A percentile compares a stretch with the other conserved stretches of the same genome.
These are phyloP conservation scores for Montipora foliosa DNA, from an alignment of 64 coral and sea anemone species.

Conservation along the genomic window DNA sequence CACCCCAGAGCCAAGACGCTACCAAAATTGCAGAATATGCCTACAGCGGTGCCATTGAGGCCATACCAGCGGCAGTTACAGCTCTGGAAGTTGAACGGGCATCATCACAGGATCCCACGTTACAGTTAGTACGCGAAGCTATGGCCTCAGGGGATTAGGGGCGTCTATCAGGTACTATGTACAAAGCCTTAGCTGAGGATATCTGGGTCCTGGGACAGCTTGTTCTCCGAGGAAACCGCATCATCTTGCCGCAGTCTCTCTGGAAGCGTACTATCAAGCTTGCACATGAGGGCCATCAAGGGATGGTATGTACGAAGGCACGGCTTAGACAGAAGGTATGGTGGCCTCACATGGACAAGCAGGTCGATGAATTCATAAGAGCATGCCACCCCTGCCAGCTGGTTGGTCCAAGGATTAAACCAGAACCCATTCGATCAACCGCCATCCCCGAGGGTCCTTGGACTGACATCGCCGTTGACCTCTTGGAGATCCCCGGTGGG, in stretches of 20 bases:
- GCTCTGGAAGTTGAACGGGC: neutral
- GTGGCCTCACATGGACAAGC: constrained; percentile 31
- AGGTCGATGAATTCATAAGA: constrained; percentile 3
- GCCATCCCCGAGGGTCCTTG: constrained; percentile 8
- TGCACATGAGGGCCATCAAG: neutral
- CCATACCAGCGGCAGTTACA: neutral
- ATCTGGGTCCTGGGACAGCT: too few species aligned
- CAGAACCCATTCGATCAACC: constrained; percentile 29
- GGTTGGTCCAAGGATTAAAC: constrained; percentile 28
- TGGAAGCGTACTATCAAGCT: too few species aligned
- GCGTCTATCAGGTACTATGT: constrained; percentile 2
- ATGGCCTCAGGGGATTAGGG: constrained; percentile 24
- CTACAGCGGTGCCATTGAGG: constrained; percentile 2
- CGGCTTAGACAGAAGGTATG: too few species aligned
- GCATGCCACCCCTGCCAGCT: constrained; percentile 38
- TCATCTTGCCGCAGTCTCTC: too few species aligned
- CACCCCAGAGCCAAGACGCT: neutral
- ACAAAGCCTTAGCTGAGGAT: too few species aligned
- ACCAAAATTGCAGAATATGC: neutral
- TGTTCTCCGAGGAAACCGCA: constrained; percentile 21
- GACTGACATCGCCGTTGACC: constrained; percentile 23
- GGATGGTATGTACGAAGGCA: constrained; percentile 13
- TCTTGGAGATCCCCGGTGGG: constrained; percentile 6
- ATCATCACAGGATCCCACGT: constrained; percentile 7
- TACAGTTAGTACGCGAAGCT: constrained; percentile 19